Percentiles rank a stretch among this genome's conserved stretches.
Conservation (phyloP, 35 echinoderm and acorn worm genomes). For the Anneissia japonica region DNA sequence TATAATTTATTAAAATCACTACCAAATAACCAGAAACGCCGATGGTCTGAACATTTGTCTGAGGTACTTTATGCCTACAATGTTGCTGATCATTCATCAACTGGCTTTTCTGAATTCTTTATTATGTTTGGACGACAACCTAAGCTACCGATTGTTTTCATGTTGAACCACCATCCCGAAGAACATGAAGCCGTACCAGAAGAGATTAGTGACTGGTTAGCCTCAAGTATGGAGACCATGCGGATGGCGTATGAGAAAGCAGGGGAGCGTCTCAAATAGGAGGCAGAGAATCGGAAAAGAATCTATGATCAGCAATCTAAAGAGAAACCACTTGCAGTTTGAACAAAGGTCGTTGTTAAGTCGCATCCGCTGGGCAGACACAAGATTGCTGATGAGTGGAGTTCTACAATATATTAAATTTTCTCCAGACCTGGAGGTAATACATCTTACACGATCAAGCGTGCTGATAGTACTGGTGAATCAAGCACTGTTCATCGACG, state of each 20-base stretch:
- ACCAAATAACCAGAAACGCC: neutral
- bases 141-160: conserved; percentile 5
- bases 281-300: conserved; percentile 10
- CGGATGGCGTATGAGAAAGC: conserved; percentile 1
- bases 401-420: neutral
- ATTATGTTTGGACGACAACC: conserved; percentile 45
- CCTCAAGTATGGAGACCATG: neutral
- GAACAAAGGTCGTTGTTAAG: conserved; percentile 14
- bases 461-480: neutral
- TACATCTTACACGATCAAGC: conserved; percentile 13
- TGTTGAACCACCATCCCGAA: neutral
- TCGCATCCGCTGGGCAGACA: conserved; percentile 25
- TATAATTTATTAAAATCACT: conserved; percentile 7
- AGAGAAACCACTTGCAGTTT: neutral
- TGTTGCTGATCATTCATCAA: conserved; percentile 13
- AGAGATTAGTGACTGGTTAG: conserved; percentile 12
- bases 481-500: neutral
- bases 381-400: conserved; percentile 38
- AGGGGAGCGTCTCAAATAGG: neutral
- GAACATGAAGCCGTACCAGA: neutral
- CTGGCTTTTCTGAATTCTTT: conserved; percentile 4
- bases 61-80: conserved; percentile 49
- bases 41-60: conserved; percentile 28
- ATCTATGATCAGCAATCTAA: conserved; percentile 4
- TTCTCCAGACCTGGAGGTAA: conserved; percentile 4